phyloP scores from a whole-genome alignment of 2,888 invertebrate species.

The Abrostola triplasia region DNA sequence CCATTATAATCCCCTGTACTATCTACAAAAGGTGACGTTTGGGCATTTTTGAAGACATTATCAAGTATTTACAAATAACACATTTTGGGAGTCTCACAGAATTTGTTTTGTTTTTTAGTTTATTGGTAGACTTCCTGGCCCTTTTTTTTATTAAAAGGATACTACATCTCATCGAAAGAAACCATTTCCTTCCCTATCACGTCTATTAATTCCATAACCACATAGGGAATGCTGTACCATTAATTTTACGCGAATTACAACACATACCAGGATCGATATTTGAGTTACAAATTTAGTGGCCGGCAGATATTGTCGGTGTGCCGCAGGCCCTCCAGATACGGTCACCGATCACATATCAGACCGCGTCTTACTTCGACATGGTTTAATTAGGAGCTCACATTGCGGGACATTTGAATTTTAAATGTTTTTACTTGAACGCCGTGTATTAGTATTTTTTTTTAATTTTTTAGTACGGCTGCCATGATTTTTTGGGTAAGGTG shows the following conservation, averaged over 20 bases:
- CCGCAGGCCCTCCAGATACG: slow-evolving; percentile 30
- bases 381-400: slow-evolving; percentile 35
- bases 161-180: too few species aligned
- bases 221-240: slow-evolving; percentile 24
- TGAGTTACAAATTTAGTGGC: slow-evolving; percentile 15
- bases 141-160: too few species aligned
- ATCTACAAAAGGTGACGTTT: too few species aligned
- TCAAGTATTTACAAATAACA: background rate
- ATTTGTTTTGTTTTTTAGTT: background rate
- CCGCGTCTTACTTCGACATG: slow-evolving; percentile 15
- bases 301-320: slow-evolving; percentile 39
- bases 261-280: slow-evolving; percentile 34
- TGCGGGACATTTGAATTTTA: slow-evolving; percentile 46
- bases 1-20: too few species aligned
- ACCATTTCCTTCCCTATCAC: slow-evolving; percentile 15
- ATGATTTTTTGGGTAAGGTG: background rate
- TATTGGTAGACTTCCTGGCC: background rate
- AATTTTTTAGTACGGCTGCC: background rate
- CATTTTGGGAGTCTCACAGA: background rate
- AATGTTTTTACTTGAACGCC: slow-evolving; percentile 20
- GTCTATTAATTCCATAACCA: slow-evolving; percentile 24
- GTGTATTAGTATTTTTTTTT: slow-evolving; percentile 11
- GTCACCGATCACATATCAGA: slow-evolving; percentile 31
- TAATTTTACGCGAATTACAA: slow-evolving; percentile 42
- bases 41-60: too few species aligned